Evolutionary conservation across 2,888 invertebrate species (phyloP).

Genomic region (Drosophila austrosaltans): DNA sequence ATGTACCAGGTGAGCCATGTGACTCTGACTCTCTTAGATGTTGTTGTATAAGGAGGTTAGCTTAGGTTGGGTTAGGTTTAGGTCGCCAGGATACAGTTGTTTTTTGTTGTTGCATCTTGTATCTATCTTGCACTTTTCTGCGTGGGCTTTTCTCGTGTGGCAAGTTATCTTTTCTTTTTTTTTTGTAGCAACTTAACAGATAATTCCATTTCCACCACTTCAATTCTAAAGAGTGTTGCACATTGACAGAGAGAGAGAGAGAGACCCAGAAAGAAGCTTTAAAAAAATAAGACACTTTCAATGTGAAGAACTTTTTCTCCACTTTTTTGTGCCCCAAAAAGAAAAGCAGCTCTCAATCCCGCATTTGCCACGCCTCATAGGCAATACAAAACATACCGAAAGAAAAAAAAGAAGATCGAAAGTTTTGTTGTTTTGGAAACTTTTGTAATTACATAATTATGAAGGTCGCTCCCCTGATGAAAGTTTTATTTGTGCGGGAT

Average conservation of each 20-base stretch:
- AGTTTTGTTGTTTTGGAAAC: conserved; percentile 51
- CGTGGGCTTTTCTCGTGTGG: not conserved
- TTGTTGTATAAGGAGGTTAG: conserved; percentile 11
- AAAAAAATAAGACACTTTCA: conserved; percentile 27
- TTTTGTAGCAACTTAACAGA: not conserved
- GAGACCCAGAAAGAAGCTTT: conserved; percentile 14
- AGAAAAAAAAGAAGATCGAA: conserved; percentile 33
- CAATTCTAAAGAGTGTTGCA: not conserved
- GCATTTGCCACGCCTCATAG: conserved; percentile 61
- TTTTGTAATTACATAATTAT: conserved; percentile 77
- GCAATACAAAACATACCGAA: not conserved
- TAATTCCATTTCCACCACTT: conserved; percentile 5
- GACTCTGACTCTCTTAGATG: not conserved
- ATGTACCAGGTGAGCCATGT: not conserved
- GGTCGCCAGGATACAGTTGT: conserved; percentile 24
- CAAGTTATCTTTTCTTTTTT: too few species aligned
- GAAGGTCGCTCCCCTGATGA: conserved; percentile 67
- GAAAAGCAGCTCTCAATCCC: conserved; percentile 43
- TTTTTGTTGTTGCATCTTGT: conserved; percentile 40
- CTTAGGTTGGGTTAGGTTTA: not conserved
- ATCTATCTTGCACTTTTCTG: not conserved
- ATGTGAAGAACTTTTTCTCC: conserved; percentile 34
- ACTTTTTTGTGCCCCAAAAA: conserved; percentile 9
- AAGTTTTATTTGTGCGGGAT: conserved; percentile 25
- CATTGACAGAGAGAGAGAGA: conserved; percentile 15